Base-by-base conservation (phyloP, 2,797 vertebrate genomes). In the Hypotaenidia philippensis region DNA sequence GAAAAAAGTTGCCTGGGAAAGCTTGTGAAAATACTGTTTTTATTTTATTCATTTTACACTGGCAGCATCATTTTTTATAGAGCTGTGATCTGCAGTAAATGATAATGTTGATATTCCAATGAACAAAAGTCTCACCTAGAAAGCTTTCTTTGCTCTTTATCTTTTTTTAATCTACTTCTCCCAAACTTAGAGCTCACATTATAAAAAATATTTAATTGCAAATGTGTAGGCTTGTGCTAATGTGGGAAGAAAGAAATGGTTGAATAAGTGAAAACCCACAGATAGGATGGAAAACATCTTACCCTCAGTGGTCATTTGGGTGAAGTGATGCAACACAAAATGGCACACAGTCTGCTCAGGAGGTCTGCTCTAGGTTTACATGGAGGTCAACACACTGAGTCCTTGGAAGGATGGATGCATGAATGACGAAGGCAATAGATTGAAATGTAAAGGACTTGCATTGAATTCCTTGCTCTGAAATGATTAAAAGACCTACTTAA, bases 31-130 rank as follows among this genome's bases (percentile, higher is more conserved):
- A 69, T 55, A 66, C 7, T 66, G 25, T 59, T 56, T 90, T 78
- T 65, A 59, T 85, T 74, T 96, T 96, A 65, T 59, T 89, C 7
- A 68, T 89, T 92, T 96, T 87, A 57, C 21, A 34, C 23, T 72
- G 56, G 44, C 53, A 65, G 27, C 15, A 27, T 83, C 4, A 17
- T 88, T 97, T 84, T 80, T 76, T 78, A 61, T 76, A n/a, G 50
- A 40, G n/a, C 50, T 52, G 17, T 25, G 4, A 19, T 45, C 50
- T 72, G 13, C 13, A 4, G 2, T 60, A 84, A 87, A 65, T 47
- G 3, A 80, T 65, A 45, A 90, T 64, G 47, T 74, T 90, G 87
- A 61, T 27, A 31, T 77, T 81, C 45, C 17, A 23, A n/a, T 84
- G 70, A 44, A 57, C 59, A 90, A 70, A 41, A 53, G 70, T 78